Conservation (phyloP, 2,113 vertebrate species). For the Spilogale gracilis region DNA sequence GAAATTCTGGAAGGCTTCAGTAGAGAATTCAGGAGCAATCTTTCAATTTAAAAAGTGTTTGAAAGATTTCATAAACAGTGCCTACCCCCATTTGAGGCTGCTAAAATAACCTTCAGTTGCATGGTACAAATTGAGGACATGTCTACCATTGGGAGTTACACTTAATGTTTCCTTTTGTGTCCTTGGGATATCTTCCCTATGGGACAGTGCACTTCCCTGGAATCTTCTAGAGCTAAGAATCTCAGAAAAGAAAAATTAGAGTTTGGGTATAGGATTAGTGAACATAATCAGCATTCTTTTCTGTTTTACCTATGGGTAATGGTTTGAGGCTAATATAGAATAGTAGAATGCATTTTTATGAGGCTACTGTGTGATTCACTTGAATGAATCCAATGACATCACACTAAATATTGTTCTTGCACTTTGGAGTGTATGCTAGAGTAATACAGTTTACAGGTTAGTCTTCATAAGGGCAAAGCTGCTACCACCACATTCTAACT, state of each 20-base stretch:
- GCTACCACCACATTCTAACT: background rate
- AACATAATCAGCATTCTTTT: background rate
- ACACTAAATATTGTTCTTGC: background rate
- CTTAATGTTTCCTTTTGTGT: background rate
- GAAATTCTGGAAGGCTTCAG: background rate
- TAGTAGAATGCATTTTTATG: background rate
- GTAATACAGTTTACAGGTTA: background rate
- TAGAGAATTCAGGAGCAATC: background rate
- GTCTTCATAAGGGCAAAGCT: background rate
- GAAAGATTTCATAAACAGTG: background rate
- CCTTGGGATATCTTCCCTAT: background rate
- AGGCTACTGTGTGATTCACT: background rate
- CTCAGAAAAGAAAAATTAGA: constrained; percentile 11
- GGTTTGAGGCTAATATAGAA: background rate
- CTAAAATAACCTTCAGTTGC: background rate
- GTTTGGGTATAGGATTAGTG: background rate
- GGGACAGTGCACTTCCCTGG: background rate
- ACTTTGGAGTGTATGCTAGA: background rate
- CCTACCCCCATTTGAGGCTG: background rate
- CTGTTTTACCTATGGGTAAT: background rate
- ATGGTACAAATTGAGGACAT: too few relatives aligned
- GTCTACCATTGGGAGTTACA: background rate
- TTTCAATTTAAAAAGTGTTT: background rate
- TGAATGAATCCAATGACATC: background rate
- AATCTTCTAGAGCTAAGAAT: background rate